Base-by-base conservation (phyloP, 2,888 invertebrate species). In the Prosopocoilus inquinatus region DNA sequence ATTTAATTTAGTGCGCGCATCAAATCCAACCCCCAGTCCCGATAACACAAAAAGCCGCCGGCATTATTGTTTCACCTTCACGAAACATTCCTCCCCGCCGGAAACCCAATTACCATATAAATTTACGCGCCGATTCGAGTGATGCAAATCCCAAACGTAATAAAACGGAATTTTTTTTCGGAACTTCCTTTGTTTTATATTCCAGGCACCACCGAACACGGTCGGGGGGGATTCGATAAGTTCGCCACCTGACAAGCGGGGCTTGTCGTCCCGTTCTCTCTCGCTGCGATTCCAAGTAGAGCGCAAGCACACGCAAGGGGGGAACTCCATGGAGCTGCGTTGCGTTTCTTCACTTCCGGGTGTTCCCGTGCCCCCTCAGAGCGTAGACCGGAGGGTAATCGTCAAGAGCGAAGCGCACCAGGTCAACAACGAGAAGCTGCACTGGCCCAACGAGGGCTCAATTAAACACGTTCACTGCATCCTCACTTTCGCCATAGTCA, bases 301-400 rank as follows among this genome's bases (percentile, higher is more conserved):
- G 35, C 67, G 65, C 47, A 68, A 65, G 55, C 62, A 66, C 53
- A 63, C 69, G 54, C 67, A 62, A 7, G 53, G 54, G 20, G 53
- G 54, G 13, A 59, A 60, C 44, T 63, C 59, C 38, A 61, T 73
- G 11, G 69, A 70, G 58, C 64, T 73, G 32, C 64, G 67, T 43
- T 74, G 73, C 66, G 67, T 68, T 38, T 67, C 70, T 43, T 63
- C 67, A 8, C 64, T 71, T 46, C 70, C 70, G 20, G 70, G 70
- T 38, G 63, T 72, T 20, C 70, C 71, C 2, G 54, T 67, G 20
- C 58, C 63, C 13, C 68, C 69, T 16, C 68, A 64, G 50, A 61
- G 59, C 20, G 61, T 68, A 16, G 63, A 62, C 11, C 55, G 55
- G 33, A 67, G 61, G 13, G 57, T 67, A 13, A 51, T 60, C 44